A percentile compares a stretch with the other conserved stretches of the same genome.
These are phyloP conservation scores for Pampus argenteus DNA, from an alignment of 2,797 vertebrate genomes.

Conservation along the genomic window DNA sequence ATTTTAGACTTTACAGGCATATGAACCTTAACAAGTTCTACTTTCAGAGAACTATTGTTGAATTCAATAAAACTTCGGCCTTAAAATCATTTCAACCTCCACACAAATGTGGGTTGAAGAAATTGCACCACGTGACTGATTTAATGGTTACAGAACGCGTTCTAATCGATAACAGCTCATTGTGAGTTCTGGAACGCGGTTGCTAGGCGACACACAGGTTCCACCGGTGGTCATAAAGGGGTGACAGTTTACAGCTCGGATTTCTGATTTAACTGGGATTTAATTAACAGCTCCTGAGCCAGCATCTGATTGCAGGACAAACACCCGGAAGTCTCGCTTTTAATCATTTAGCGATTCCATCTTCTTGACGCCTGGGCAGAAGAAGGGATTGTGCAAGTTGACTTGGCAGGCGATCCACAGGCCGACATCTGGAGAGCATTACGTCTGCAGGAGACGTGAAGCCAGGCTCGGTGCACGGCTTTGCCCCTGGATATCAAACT, in stretches of 20 bases:
- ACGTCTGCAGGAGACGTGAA: conserved; percentile 80
- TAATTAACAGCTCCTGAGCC: conserved; percentile 22
- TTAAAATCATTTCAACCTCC: background rate
- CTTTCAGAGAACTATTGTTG: background rate
- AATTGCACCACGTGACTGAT: background rate
- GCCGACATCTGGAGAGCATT: conserved; percentile 88
- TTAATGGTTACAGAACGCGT: no score
- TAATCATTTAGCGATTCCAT: conserved; percentile 63
- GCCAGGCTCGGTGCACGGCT: conserved; percentile 75
- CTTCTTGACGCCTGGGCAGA: conserved; percentile 81
- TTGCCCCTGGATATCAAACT: conserved; percentile 79
- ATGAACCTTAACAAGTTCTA: background rate
- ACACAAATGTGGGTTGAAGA: background rate
- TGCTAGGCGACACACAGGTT: conserved; percentile 50
- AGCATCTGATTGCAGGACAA: conserved; percentile 33
- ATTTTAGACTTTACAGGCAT: background rate
- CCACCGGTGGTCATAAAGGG: background rate
- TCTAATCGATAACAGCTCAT: background rate
- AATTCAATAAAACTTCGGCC: background rate
- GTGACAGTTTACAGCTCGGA: background rate
- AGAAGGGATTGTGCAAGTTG: conserved; percentile 85
- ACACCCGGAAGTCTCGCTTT: conserved; percentile 53
- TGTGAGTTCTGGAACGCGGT: conserved; percentile 25
- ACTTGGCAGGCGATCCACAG: conserved; percentile 82
- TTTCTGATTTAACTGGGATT: conserved; percentile 12